phyloP scores from a whole-genome alignment of 2,888 invertebrate genomes.

The Balanococcus diminutus region DNA sequence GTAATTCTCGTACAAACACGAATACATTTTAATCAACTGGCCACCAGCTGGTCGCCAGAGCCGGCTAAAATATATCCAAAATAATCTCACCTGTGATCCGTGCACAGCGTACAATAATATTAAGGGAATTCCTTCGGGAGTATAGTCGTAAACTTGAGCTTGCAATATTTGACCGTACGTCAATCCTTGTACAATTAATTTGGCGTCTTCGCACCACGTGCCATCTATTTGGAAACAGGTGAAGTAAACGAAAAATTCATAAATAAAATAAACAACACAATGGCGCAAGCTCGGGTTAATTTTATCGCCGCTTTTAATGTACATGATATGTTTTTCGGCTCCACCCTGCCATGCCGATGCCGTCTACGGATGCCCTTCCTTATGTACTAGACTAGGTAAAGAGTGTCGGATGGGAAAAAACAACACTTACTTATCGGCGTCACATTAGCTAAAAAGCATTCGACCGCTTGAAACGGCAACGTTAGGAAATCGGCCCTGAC shows the following conservation, averaged over 20 bases:
- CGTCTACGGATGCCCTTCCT: no score
- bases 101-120: slow-evolving; percentile 50
- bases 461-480: slow-evolving; percentile 96
- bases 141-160: slow-evolving; percentile 71
- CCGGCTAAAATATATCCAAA: neutral
- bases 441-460: slow-evolving; percentile 90
- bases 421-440: slow-evolving; percentile 72
- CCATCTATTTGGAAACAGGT: slow-evolving; percentile 57
- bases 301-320: neutral
- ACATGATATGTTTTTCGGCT: no score
- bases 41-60: no score
- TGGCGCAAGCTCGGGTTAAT: neutral
- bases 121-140: slow-evolving; percentile 47
- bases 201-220: slow-evolving; percentile 80
- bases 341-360: no score
- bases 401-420: no score
- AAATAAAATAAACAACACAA: neutral
- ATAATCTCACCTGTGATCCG: slow-evolving; percentile 39
- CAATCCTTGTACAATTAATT: slow-evolving; percentile 76
- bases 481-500: slow-evolving; percentile 92
- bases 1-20: no score
- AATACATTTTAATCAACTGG: no score
- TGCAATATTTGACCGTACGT: slow-evolving; percentile 83
- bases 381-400: neutral
- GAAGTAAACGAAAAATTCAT: no score